Evolutionary conservation across 1,140 invertebrate genomes (phyloP).

Genomic region (Lepidurus packardi): DNA sequence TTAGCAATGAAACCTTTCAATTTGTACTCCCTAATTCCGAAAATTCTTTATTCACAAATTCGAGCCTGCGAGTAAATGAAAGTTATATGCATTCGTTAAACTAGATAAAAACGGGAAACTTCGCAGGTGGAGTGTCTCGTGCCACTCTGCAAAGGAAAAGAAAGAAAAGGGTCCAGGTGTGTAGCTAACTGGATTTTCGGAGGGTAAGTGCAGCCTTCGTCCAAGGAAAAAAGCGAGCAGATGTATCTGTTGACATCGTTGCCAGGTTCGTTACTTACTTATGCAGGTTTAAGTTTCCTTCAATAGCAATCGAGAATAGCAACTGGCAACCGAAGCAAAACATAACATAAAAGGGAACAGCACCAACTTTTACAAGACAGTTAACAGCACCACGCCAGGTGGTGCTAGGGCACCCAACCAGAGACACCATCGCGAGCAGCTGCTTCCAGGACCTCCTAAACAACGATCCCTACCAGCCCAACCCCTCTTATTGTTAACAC

Average conservation of each 20-base stretch:
- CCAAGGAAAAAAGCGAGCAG: not conserved
- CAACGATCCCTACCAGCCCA: not conserved
- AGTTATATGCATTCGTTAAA: no score
- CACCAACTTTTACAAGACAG: not conserved
- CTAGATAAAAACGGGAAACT: no score
- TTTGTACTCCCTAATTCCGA: no score
- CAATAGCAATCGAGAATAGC: not conserved
- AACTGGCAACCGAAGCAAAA: not conserved
- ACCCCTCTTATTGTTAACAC: not conserved
- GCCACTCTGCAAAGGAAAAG: not conserved
- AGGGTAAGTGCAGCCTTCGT: not conserved
- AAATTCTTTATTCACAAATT: no score
- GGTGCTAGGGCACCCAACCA: not conserved
- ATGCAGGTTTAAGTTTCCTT: not conserved
- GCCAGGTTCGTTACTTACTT: constrained; percentile 5
- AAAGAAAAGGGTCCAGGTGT: not conserved
- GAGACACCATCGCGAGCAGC: not conserved
- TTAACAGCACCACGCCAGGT: not conserved
- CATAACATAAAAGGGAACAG: not conserved
- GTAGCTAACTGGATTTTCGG: not conserved
- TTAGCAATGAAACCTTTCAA: no score
- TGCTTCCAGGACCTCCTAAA: not conserved
- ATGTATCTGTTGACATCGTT: not conserved
- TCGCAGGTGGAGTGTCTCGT: not conserved
- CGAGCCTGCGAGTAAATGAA: no score